A percentile compares a stretch with the other conserved stretches of the same genome.
Conservation (phyloP, 2,797 vertebrate species). For the Pogoniulus pusillus region DNA sequence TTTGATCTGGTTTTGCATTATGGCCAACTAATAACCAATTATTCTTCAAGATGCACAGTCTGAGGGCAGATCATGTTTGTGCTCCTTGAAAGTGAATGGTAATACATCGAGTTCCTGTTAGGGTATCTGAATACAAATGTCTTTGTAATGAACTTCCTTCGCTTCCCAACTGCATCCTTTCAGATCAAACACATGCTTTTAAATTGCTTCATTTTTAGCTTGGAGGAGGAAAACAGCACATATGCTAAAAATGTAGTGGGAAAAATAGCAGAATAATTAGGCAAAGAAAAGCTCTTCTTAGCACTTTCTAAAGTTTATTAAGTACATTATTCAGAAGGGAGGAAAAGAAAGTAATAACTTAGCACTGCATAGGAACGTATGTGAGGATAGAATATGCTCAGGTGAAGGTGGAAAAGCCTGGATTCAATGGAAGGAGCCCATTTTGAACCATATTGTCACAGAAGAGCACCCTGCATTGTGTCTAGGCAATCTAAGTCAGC, state of each 20-base stretch:
- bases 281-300: not conserved
- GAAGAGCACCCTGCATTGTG: too few species aligned
- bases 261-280: not conserved
- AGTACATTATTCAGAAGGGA: not conserved
- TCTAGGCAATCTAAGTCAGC: too few species aligned
- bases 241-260: not conserved
- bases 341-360: not conserved
- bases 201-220: not conserved
- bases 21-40: not conserved
- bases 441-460: not conserved
- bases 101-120: not conserved
- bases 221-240: not conserved
- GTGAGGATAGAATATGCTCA: not conserved
- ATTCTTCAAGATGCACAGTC: not conserved
- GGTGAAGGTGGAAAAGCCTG: not conserved
- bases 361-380: rapidly evolving
- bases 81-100: not conserved
- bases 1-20: not conserved
- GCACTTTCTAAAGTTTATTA: not conserved
- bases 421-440: constrained; percentile 22
- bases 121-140: not conserved
- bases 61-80: not conserved
- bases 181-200: not conserved
- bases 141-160: not conserved
- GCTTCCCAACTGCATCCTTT: not conserved